Evolutionary conservation across 2,113 vertebrate species (phyloP).

Genomic region (Fulica atra): DNA sequence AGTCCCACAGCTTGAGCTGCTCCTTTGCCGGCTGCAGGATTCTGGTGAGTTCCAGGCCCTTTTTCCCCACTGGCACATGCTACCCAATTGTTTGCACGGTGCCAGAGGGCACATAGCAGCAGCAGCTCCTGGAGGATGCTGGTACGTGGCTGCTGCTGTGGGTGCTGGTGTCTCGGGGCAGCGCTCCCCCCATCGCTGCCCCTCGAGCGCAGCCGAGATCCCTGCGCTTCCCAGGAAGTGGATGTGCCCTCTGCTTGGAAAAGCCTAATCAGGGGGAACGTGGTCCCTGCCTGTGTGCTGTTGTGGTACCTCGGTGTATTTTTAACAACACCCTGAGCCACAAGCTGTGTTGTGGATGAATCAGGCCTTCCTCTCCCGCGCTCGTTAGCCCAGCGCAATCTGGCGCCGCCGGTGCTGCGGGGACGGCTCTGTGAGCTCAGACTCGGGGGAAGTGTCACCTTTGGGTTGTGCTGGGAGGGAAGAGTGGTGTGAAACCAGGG

Average conservation of each 20-base stretch:
- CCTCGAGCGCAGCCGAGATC: rapidly evolving
- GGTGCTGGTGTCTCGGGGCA: rapidly evolving
- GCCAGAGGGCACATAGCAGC: neutral
- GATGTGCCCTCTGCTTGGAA: neutral
- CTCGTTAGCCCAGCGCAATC: neutral
- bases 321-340: neutral
- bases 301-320: neutral
- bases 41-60: neutral
- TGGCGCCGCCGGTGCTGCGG: neutral
- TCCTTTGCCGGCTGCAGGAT: rapidly evolving
- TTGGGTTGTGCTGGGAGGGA: neutral
- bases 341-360: neutral
- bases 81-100: rapidly evolving
- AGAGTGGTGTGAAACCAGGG: rapidly evolving
- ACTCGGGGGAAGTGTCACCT: neutral
- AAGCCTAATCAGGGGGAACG: neutral
- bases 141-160: rapidly evolving
- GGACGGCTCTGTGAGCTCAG: neutral
- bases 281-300: neutral
- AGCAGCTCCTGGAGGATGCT: neutral
- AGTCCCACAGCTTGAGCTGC: rapidly evolving
- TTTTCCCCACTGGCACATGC: neutral
- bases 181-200: neutral
- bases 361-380: neutral
- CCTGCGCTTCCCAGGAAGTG: rapidly evolving